A percentile compares a stretch with the other conserved stretches of the same genome.
These are phyloP conservation scores for Taenaris catops DNA, from an alignment of 2,888 invertebrate genomes.

Conservation along the genomic window DNA sequence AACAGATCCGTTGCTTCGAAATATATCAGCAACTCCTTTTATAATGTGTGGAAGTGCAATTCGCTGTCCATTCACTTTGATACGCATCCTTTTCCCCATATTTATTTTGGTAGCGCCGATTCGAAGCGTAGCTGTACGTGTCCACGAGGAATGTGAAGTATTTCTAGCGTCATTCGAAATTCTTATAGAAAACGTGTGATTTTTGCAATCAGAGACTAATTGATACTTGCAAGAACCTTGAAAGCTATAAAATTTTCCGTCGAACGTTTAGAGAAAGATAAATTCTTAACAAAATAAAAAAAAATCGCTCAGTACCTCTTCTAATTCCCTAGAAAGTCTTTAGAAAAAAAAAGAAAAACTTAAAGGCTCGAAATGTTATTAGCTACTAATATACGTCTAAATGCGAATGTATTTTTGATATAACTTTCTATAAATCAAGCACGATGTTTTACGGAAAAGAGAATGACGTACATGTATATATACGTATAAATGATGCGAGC, in stretches of 20 bases:
- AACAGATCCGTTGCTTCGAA: conserved; percentile 83
- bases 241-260: conserved; percentile 95
- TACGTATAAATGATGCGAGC: too few species aligned
- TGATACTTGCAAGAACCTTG: conserved; percentile 97
- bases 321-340: too few species aligned
- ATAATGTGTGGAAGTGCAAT: conserved; percentile 85
- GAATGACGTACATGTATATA: too few species aligned
- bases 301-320: too few species aligned
- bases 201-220: conserved; percentile 89
- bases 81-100: conserved; percentile 90
- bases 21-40: conserved; percentile 79
- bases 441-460: too few species aligned
- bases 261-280: too few species aligned
- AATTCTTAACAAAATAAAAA: too few species aligned
- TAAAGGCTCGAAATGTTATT: too few species aligned
- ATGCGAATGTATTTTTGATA: too few species aligned
- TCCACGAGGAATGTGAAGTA: conserved; percentile 92
- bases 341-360: too few species aligned
- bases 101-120: conserved; percentile 88
- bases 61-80: conserved; percentile 91
- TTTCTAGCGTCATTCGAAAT: conserved; percentile 93
- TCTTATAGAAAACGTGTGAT: conserved; percentile 90
- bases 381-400: too few species aligned
- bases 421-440: too few species aligned
- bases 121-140: conserved; percentile 91